Conservation (phyloP, 1,140 invertebrate genomes). For the Chelonus insularis region DNA sequence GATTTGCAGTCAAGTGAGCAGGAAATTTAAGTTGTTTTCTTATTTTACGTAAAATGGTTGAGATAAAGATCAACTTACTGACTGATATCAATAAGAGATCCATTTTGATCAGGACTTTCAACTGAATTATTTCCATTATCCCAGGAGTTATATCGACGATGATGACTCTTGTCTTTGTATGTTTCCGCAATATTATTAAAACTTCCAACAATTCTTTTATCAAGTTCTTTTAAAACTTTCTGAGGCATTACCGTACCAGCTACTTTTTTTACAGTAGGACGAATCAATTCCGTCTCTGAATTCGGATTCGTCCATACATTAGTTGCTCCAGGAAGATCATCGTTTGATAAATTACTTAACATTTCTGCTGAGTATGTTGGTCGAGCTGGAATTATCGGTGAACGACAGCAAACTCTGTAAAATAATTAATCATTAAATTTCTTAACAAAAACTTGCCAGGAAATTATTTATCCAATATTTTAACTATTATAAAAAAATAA, state of each 20-base stretch:
- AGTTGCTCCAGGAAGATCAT: constrained; percentile 53
- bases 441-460: constrained; percentile 34
- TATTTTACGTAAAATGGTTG: too few species aligned
- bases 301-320: constrained; percentile 76
- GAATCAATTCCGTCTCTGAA: constrained; percentile 49
- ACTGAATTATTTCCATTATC: constrained; percentile 50
- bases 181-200: constrained; percentile 54
- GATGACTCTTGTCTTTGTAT: constrained; percentile 53
- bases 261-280: constrained; percentile 29
- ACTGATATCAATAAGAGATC: constrained; percentile 36
- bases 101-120: constrained; percentile 40
- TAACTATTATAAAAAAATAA: neutral
- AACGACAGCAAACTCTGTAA: constrained; percentile 73
- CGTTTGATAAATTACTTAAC: constrained; percentile 51
- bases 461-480: constrained; percentile 29
- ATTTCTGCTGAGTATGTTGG: constrained; percentile 70
- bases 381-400: constrained; percentile 75
- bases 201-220: constrained; percentile 63
- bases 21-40: too few species aligned
- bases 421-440: constrained; percentile 18
- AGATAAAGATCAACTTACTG: constrained; percentile 32
- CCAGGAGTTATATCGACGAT: constrained; percentile 56
- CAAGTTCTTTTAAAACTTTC: constrained; percentile 64
- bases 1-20: too few species aligned
- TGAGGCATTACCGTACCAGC: constrained; percentile 53